Percentiles rank a stretch among this genome's conserved stretches.
phyloP scores from a whole-genome alignment of 2,797 vertebrate genomes.

The Macrochelys suwanniensis region DNA sequence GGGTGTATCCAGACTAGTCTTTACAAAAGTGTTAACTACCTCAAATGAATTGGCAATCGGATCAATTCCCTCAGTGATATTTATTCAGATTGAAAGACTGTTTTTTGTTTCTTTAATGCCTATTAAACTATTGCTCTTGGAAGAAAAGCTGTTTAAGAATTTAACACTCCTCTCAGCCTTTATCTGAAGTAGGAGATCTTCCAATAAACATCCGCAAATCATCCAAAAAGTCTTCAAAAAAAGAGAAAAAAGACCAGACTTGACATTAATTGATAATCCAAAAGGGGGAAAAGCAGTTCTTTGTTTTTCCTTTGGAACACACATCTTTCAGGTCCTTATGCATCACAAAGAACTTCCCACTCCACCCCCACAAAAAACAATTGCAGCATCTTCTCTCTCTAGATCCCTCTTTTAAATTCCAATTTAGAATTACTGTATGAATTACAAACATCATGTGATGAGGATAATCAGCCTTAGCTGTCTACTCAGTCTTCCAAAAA shows the following conservation, averaged over 20 bases:
- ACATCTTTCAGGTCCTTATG: neutral
- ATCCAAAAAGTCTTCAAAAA: neutral
- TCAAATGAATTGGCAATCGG: neutral
- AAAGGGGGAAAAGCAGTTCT: neutral
- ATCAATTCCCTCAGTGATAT: neutral
- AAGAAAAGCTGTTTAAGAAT: neutral
- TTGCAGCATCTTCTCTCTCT: neutral
- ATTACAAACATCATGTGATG: neutral
- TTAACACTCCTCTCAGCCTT: neutral
- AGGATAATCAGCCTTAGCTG: neutral
- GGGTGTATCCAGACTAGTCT: neutral
- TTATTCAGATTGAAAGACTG: neutral
- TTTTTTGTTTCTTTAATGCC: neutral
- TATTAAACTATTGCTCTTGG: neutral
- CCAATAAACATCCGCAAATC: neutral
- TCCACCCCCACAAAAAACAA: neutral
- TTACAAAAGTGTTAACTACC: neutral
- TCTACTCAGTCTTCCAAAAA: conserved; percentile 1
- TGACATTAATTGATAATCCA: neutral
- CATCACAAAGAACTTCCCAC: neutral
- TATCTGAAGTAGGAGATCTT: neutral
- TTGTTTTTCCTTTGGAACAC: neutral
- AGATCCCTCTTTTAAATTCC: conserved; percentile 12
- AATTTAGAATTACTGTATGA: neutral
- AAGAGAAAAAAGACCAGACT: fast-evolving